These are phyloP conservation scores for Euura lappo DNA, from an alignment of 1,140 invertebrate genomes.

Conservation along the genomic window DNA sequence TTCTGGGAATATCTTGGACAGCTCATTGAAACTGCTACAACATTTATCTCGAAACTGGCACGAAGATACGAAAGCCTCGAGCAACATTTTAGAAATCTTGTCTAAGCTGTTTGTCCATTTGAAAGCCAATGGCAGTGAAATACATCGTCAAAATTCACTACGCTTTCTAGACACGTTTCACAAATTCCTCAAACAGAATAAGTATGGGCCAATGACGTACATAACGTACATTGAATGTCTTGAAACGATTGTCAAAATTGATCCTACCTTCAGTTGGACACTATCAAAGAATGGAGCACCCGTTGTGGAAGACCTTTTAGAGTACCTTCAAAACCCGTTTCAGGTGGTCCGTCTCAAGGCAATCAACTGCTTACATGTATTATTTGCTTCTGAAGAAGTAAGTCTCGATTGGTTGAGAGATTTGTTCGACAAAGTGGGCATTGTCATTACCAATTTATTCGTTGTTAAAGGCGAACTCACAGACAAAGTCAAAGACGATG, in stretches of 20 bases:
- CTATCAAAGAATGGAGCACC: conserved; percentile 23
- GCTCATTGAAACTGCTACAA: conserved; percentile 28
- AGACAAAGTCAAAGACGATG: conserved; percentile 44
- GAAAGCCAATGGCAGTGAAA: conserved; percentile 10
- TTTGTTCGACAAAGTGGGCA: conserved; percentile 31
- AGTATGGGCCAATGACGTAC: conserved; percentile 44
- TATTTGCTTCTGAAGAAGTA: conserved; percentile 37
- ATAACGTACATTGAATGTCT: conserved; percentile 47
- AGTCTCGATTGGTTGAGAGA: conserved; percentile 38
- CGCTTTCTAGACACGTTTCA: conserved; percentile 23
- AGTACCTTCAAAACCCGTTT: conserved; percentile 46
- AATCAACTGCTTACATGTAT: conserved; percentile 44
- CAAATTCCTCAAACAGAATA: conserved; percentile 20
- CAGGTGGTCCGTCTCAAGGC: conserved; percentile 52
- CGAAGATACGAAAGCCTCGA: conserved; percentile 28
- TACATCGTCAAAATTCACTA: conserved; percentile 9
- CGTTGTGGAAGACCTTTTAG: conserved; percentile 40
- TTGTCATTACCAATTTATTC: conserved; percentile 27
- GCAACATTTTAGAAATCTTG: conserved; percentile 33
- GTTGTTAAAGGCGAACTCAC: conserved; percentile 24
- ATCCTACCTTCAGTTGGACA: conserved; percentile 20
- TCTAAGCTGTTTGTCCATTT: conserved; percentile 36
- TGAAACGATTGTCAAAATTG: conserved; percentile 38
- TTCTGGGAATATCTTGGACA: conserved; percentile 20
- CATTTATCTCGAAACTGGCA: conserved; percentile 30